phyloP scores from a whole-genome alignment of 2,888 invertebrate species.

The Cartodere bifasciata region DNA sequence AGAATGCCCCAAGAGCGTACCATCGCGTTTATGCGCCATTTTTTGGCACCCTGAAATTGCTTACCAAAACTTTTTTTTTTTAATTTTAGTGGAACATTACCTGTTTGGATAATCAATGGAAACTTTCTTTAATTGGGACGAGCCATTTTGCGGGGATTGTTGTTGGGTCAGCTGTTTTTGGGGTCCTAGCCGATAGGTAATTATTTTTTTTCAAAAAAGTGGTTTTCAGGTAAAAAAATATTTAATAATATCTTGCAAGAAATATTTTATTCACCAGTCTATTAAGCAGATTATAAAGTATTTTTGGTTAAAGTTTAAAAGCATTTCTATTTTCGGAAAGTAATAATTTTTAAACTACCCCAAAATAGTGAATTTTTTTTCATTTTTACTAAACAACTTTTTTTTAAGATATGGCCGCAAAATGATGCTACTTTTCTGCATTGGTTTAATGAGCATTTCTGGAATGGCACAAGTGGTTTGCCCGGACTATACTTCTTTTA shows the following conservation, averaged over 20 bases:
- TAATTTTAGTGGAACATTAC: slow-evolving; percentile 43
- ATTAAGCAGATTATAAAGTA: no score
- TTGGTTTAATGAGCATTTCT: slow-evolving; percentile 43
- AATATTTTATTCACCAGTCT: no score
- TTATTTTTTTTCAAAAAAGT: slow-evolving; percentile 8
- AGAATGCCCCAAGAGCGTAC: no score
- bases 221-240: no score
- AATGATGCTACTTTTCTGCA: slow-evolving; percentile 42
- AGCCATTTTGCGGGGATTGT: slow-evolving; percentile 51
- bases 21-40: no score
- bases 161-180: slow-evolving; percentile 44
- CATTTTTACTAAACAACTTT: no score
- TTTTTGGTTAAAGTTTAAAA: no score
- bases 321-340: no score
- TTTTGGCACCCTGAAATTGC: no score
- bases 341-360: no score
- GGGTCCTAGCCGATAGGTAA: slow-evolving; percentile 48
- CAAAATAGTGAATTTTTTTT: no score
- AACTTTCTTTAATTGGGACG: slow-evolving; percentile 46
- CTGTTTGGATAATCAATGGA: slow-evolving; percentile 48
- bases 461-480: slow-evolving; percentile 43
- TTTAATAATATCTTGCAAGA: no score
- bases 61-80: slow-evolving; percentile 2
- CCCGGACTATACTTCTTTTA: slow-evolving; percentile 40
- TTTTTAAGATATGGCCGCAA: slow-evolving; percentile 45